Conservation (phyloP, 2,888 invertebrate species). For the Choreutis nemorana region DNA sequence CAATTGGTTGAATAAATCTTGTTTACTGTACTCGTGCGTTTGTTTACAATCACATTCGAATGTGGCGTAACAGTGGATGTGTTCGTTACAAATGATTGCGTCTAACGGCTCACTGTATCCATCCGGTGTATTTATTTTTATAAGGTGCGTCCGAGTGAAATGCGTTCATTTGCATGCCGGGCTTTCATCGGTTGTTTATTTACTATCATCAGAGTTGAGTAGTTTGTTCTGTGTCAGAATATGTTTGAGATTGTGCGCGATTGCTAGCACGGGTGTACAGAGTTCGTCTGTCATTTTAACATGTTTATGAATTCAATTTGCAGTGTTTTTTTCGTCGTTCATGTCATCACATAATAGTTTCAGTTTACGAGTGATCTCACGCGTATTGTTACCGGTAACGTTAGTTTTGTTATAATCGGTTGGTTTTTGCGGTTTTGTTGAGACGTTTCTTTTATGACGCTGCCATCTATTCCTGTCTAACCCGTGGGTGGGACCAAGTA, state of each 20-base stretch:
- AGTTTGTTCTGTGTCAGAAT: too few species aligned
- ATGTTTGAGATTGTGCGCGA: too few species aligned
- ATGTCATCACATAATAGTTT: too few species aligned
- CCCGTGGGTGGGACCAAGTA: conserved; percentile 41
- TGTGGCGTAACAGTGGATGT: conserved; percentile 17
- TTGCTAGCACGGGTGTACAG: too few species aligned
- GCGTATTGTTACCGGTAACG: conserved; percentile 27
- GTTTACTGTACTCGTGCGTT: conserved; percentile 12
- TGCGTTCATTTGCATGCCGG: conserved; percentile 15
- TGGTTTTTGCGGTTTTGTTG: conserved; percentile 38
- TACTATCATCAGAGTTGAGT: too few species aligned
- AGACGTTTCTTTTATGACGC: conserved; percentile 37
- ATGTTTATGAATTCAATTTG: too few species aligned
- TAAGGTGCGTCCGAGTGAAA: conserved; percentile 29
- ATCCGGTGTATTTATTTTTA: conserved; percentile 35
- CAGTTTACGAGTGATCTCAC: too few species aligned
- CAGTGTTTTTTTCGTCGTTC: too few species aligned
- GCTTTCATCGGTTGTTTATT: conserved; percentile 21
- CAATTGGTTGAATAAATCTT: conserved; percentile 4
- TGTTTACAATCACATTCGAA: conserved; percentile 18
- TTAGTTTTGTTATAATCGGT: conserved; percentile 37
- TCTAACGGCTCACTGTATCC: conserved; percentile 20
- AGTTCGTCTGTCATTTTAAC: too few species aligned
- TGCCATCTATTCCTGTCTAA: conserved; percentile 36
- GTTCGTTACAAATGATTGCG: conserved; percentile 21